Evolutionary conservation across 2,888 invertebrate genomes (phyloP).

Genomic region (Opisthograptis luteolata): DNA sequence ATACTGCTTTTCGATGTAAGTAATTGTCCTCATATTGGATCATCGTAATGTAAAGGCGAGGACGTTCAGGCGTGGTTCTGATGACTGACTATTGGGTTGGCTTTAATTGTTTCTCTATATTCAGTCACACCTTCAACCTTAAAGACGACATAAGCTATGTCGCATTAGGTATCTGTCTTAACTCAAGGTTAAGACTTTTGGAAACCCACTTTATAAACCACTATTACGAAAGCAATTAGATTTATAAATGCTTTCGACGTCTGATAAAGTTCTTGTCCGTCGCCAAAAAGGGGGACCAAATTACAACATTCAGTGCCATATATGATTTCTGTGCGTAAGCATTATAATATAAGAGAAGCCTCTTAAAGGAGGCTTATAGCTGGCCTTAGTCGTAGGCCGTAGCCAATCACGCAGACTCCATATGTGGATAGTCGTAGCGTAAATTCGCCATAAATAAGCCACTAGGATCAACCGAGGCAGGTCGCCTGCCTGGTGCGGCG

Average conservation of each 20-base stretch:
- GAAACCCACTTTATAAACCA: too few species aligned
- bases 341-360: not conserved
- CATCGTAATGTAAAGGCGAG: constrained; percentile 28
- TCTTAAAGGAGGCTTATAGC: not conserved
- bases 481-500: constrained; percentile 45
- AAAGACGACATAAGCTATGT: not conserved
- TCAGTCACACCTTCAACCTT: constrained; percentile 1
- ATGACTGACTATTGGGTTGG: not conserved
- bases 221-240: too few species aligned
- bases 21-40: constrained; percentile 27
- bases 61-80: constrained; percentile 9
- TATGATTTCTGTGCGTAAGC: not conserved
- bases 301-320: not conserved
- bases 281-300: too few species aligned
- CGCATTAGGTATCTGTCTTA: too few species aligned
- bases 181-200: too few species aligned
- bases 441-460: constrained; percentile 12
- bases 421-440: not conserved
- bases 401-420: too few species aligned
- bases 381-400: not conserved
- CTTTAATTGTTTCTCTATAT: constrained; percentile 7
- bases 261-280: too few species aligned
- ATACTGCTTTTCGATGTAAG: constrained; percentile 31
- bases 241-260: too few species aligned
- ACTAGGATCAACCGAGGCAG: constrained; percentile 31